These are phyloP conservation scores for Meloidogyne floridensis DNA, from an alignment of 1,140 invertebrate species.

Conservation along the genomic window DNA sequence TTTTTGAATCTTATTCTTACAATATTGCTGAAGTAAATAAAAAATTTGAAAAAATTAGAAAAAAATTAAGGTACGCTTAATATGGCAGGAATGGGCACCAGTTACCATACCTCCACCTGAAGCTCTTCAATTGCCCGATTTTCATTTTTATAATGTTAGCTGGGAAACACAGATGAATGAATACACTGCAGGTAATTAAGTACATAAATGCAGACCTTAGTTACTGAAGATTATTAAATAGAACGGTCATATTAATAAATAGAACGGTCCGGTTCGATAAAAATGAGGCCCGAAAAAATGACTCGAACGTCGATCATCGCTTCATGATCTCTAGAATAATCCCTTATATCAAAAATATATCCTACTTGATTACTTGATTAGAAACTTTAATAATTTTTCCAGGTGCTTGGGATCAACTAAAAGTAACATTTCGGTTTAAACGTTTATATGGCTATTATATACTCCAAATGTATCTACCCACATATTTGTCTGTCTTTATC, in stretches of 20 bases:
- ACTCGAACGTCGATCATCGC: no score
- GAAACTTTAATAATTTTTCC: constrained; percentile 48
- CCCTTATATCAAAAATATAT: no score
- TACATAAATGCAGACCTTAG: no score
- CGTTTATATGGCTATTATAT: constrained; percentile 66
- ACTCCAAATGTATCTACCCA: constrained; percentile 65
- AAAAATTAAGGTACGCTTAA: constrained; percentile 36
- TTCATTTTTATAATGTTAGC: constrained; percentile 64
- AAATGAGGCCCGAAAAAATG: no score
- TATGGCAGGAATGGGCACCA: constrained; percentile 60
- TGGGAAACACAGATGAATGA: constrained; percentile 55
- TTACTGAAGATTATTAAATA: no score
- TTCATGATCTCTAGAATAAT: no score
- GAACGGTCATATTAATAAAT: no score
- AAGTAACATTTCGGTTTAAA: constrained; percentile 67
- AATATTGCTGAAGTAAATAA: constrained; percentile 48
- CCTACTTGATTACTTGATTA: no score
- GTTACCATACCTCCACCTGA: constrained; percentile 62
- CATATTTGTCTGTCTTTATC: constrained; percentile 58
- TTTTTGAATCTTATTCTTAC: constrained; percentile 54
- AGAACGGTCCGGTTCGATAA: no score
- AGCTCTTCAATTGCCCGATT: constrained; percentile 58
- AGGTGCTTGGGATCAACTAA: constrained; percentile 65
- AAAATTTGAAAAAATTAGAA: neutral
- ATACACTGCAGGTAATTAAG: constrained; percentile 51